phyloP scores from a whole-genome alignment of 2,113 vertebrate species.

The Hippotragus niger region DNA sequence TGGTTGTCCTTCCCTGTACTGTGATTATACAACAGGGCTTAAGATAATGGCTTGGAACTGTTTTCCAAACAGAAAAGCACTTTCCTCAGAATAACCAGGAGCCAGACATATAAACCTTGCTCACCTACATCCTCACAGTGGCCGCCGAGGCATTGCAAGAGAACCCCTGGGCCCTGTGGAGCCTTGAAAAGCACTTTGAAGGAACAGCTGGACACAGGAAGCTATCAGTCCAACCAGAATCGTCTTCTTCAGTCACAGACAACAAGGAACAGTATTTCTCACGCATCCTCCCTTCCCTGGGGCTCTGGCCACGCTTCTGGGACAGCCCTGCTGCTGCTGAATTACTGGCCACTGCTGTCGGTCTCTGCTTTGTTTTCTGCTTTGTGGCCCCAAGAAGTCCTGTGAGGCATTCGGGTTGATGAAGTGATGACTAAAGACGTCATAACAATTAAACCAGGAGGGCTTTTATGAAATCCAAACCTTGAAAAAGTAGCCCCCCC shows the following conservation, averaged over 20 bases:
- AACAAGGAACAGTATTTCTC: background rate
- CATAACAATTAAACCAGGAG: background rate
- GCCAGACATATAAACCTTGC: fast-evolving
- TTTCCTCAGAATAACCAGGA: background rate
- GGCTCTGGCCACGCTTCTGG: background rate
- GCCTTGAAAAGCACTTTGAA: background rate
- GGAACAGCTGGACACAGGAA: background rate
- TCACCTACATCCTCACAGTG: background rate
- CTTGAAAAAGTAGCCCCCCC: background rate
- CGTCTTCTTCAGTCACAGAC: background rate
- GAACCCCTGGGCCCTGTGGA: background rate
- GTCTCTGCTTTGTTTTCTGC: background rate
- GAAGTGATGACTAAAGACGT: background rate
- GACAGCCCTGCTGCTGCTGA: background rate
- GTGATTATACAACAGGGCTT: background rate
- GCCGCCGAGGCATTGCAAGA: background rate
- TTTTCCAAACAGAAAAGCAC: background rate
- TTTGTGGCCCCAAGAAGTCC: background rate
- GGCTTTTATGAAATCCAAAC: conserved; percentile 17
- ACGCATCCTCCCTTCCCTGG: background rate
- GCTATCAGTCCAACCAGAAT: background rate
- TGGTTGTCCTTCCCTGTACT: background rate
- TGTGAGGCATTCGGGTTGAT: background rate
- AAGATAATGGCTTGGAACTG: background rate
- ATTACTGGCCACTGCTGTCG: background rate